These are phyloP conservation scores for Falco cherrug DNA, from an alignment of 2,797 vertebrate genomes.

Conservation along the genomic window DNA sequence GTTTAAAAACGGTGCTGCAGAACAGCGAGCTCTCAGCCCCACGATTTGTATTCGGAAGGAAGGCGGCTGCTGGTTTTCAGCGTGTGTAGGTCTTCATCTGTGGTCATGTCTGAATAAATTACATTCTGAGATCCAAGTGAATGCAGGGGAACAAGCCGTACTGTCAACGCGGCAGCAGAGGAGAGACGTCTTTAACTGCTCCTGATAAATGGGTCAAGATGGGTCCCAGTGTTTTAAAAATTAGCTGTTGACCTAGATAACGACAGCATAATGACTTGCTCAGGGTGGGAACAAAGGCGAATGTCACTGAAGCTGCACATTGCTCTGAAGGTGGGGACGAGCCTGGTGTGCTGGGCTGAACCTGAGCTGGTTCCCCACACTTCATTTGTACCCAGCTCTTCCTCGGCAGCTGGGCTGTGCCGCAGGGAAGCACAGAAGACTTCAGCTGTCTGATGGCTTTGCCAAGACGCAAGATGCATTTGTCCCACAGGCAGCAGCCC, in stretches of 20 bases:
- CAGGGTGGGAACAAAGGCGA: not conserved
- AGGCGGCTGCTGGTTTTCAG: not conserved
- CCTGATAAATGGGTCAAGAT: constrained; percentile 31
- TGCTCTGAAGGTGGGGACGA: not conserved
- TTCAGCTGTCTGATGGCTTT: accelerated
- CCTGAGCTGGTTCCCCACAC: accelerated
- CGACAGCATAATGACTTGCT: not conserved
- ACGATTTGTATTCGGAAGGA: not conserved
- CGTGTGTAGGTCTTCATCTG: not conserved
- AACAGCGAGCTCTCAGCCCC: not conserved
- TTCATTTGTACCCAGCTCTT: not conserved
- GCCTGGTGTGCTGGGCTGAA: not conserved
- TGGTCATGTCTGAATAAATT: not conserved
- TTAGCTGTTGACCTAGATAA: constrained; percentile 58
- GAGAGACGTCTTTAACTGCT: not conserved
- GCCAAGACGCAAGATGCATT: not conserved
- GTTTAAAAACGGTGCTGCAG: not conserved
- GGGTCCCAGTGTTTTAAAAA: constrained; percentile 39
- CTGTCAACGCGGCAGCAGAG: accelerated
- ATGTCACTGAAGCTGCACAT: accelerated
- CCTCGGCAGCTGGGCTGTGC: not conserved
- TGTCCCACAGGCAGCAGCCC: not conserved
- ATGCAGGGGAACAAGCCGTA: accelerated
- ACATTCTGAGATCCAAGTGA: not conserved
- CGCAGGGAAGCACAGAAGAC: accelerated